Percentiles rank a stretch among this genome's conserved stretches.
Conservation (phyloP, 2,888 invertebrate species). For the Meloe dianella region DNA sequence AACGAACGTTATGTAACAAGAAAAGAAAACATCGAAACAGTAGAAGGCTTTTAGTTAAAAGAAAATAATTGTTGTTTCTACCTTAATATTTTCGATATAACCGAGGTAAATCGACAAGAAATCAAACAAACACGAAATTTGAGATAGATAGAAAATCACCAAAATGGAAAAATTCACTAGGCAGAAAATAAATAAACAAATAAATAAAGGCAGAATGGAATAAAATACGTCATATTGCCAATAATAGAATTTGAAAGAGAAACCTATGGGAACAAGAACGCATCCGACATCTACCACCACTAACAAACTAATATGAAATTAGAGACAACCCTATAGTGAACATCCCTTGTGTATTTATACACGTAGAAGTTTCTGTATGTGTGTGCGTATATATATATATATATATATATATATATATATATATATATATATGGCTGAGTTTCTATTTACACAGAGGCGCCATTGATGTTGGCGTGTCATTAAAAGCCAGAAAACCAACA, state of each 20-base stretch:
- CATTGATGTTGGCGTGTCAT: conserved; percentile 1
- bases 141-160: conserved; percentile 26
- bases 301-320: conserved; percentile 28
- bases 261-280: conserved; percentile 1
- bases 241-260: conserved; percentile 9
- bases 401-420: too few species aligned
- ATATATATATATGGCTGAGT: too few species aligned
- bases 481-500: conserved; percentile 31
- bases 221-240: conserved; percentile 19
- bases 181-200: not conserved
- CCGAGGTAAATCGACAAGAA: conserved; percentile 14
- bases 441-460: conserved; percentile 7
- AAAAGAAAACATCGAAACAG: conserved; percentile 24
- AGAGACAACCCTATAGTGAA: conserved; percentile 20
- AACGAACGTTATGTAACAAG: too few species aligned
- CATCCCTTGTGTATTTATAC: conserved; percentile 10
- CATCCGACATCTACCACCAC: conserved; percentile 21
- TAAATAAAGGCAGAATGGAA: not conserved
- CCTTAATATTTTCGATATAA: not conserved
- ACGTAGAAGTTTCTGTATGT: not conserved
- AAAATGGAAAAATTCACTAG: conserved; percentile 20
- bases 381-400: too few species aligned
- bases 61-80: not conserved
- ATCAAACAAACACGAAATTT: conserved; percentile 26
- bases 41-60: conserved; percentile 26